Base-by-base conservation (phyloP, 2,888 invertebrate species). In the Hypomecis punctinalis region DNA sequence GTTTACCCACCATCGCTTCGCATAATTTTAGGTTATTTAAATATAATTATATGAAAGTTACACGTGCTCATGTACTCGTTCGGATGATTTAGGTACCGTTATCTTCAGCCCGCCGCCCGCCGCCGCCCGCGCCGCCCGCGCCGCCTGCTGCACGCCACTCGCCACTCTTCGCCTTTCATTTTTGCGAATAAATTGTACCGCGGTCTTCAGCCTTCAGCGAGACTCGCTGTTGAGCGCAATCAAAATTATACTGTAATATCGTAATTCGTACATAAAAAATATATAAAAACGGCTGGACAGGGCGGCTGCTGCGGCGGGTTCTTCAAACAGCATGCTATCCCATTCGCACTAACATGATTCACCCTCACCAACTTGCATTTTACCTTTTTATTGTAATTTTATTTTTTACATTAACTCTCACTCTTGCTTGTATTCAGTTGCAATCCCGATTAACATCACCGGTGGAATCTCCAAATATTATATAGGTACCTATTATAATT, bases 1-100 rank as follows among this genome's bases (percentile, higher is more conserved):
- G 1, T 43, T 36, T 53, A 53, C 11, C 9, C 23, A 43, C 49
- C 13, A 10, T 35, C 35, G 39, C 23, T 54, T 40, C 5, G 40
- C 9, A 37, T 61, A 39, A 47, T 43, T 60, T n/a, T 23, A 35
- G 48, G 48, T 35, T 48, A 56, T 56, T 56, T 55, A 51, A 47
- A 40, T 42, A 40, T 42, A 54, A 10, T 54, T 33, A 10, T 40
- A 36, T 55, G 7, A 42, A 45, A 39, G 23, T 49, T 55, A 49
- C 58, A 63, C 58, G 53, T 63, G 63, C 42, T 56, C 40, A 40
- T 53, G 58, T 49, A 57, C 40, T 46, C 13, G 47, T 42, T 39
- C n/a, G 36, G 52, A 63, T 43, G 42, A 37, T 47, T 23, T 23
- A 23, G 23, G 59, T 59, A 58, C 63, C 63, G 63, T 63, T 63